Conservation (phyloP, 1,140 invertebrate genomes). For the Cylas formicarius region DNA sequence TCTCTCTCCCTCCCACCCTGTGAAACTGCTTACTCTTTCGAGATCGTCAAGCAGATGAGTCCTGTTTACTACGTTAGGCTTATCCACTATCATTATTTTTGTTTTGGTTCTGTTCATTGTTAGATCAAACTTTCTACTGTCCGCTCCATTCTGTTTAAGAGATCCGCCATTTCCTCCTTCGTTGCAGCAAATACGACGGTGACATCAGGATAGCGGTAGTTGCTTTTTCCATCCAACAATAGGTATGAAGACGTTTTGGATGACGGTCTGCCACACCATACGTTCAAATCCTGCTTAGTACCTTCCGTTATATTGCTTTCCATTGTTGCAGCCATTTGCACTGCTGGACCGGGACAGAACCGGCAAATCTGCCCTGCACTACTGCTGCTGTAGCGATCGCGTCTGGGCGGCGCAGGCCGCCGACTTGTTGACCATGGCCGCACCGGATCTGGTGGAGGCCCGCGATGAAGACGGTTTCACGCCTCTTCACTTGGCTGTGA, state of each 20-base stretch:
- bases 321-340: slow-evolving; percentile 48
- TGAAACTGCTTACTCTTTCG: neutral
- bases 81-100: no score
- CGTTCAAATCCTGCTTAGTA: neutral
- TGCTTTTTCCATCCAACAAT: no score
- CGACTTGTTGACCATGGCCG: slow-evolving; percentile 64
- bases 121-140: no score
- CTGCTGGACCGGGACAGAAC: slow-evolving; percentile 67
- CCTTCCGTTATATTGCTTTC: neutral
- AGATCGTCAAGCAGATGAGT: no score
- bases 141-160: no score
- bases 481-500: slow-evolving; percentile 85
- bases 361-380: slow-evolving; percentile 83
- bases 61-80: no score
- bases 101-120: no score
- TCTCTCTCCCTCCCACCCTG: neutral
- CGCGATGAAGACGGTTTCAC: slow-evolving; percentile 91
- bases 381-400: slow-evolving; percentile 63
- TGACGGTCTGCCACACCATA: no score
- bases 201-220: no score
- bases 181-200: no score
- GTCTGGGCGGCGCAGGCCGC: slow-evolving; percentile 48
- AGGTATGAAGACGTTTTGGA: no score
- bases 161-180: no score
- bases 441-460: slow-evolving; percentile 69